Conservation (phyloP, 2,113 vertebrate genomes). For the Eublepharis macularius region DNA sequence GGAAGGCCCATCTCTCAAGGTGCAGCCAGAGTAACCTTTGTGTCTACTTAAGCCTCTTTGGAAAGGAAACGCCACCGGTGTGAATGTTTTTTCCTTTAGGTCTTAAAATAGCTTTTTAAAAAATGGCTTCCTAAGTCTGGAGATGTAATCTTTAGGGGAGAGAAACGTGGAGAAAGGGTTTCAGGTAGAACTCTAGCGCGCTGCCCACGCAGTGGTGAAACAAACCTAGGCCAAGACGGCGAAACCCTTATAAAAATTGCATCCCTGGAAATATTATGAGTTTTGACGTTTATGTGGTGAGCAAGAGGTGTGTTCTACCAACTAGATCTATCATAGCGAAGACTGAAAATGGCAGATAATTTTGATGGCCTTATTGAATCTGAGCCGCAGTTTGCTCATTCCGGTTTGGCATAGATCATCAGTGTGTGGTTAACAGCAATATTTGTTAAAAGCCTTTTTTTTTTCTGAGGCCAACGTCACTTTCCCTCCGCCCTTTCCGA, state of each 20-base stretch:
- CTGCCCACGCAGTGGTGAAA: constrained; percentile 32
- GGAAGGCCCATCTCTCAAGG: background rate
- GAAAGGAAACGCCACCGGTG: constrained; percentile 20
- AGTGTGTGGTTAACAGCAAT: constrained; percentile 12
- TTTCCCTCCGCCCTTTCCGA: constrained; percentile 7
- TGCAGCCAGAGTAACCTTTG: constrained; percentile 11
- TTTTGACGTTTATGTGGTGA: constrained; percentile 67
- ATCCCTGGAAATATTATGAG: constrained; percentile 68
- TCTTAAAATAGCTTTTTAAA: constrained; percentile 23
- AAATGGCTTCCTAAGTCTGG: constrained; percentile 26
- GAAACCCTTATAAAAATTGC: constrained; percentile 31
- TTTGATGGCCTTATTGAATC: constrained; percentile 62
- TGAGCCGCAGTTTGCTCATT: constrained; percentile 53
- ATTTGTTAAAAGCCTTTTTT: background rate
- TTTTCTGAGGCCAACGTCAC: background rate
- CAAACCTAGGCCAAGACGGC: constrained; percentile 34
- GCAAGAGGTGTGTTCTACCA: constrained; percentile 66
- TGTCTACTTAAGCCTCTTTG: background rate
- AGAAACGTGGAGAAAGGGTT: background rate
- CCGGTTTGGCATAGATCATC: constrained; percentile 44
- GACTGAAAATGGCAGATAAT: constrained; percentile 62
- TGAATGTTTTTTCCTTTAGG: constrained; percentile 27
- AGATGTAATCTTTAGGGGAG: constrained; percentile 41
- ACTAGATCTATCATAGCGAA: constrained; percentile 59
- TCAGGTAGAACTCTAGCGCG: constrained; percentile 38